Evolutionary conservation across 2,797 vertebrate species (phyloP), one percentile per base, ranked within the genome.

Genomic region (Chromobotia macracanthus): DNA sequence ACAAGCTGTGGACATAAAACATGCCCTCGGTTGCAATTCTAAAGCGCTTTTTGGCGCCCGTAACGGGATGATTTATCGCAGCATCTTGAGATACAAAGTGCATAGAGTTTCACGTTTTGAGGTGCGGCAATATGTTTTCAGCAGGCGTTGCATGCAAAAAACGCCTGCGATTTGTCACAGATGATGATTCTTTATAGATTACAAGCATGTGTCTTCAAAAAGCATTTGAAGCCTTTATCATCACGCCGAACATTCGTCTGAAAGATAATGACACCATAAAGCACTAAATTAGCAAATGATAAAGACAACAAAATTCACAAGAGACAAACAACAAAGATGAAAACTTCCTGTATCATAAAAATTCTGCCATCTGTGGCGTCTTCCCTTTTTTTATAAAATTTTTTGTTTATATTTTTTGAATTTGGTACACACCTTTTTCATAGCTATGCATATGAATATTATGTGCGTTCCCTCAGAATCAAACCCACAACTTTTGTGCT

Each of bases 1-100:
- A 94, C 93, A 94, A 93, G 92, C 92, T 92, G 92, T 79, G 91
- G 92, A 94, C 92, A 93, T 92, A 92, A 93, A 94, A 92, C 91
- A 91, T 89, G 89, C 88, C 89, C 91, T 89, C 84, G 89, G 89
- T 88, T 88, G 90, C 86, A 84, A 75, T 85, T 92, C 88, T 87
- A 88, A 91, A 87, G 88, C 85, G 79, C 84, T 89, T 91, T 91
- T 87, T 80, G 89, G 87, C 85, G 82, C 66, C 75, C 79, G 89
- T 91, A 90, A 91, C 87, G 85, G 89, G 87, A 85, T 85, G 72
- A 92, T 93, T 93, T 92, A 93, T 89, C 88, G 74, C 84, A 3
- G 73, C 16, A 87, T 87, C 86, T 85, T 90, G 89, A 90, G 77
- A 79, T 74, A 83, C 53, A 78, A 79, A 67, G 79, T 60, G 69